Evolutionary conservation across 1,140 invertebrate species (phyloP), one percentile per base, ranked within the genome.

Genomic region (Atta colombica): DNA sequence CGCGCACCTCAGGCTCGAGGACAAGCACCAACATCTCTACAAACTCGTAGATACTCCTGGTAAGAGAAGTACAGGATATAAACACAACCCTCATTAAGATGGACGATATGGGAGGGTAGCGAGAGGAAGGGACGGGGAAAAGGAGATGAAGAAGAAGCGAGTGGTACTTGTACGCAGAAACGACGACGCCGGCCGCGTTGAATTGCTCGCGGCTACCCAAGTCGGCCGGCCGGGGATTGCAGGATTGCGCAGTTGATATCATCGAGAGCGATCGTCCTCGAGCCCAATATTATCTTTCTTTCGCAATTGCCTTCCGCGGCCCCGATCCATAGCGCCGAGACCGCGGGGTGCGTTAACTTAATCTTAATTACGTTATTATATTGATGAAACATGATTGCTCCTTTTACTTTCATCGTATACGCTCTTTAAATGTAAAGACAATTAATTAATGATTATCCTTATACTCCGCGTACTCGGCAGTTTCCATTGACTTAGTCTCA

Each of bases 1-100:
- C 92, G 92, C 93, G 94, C 94, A 95, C 94, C 94, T 95, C 94
- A 91, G 95, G 93, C 95, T 95, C 94, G 93, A 95, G 95, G 95
- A 95, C 94, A 95, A 95, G 95, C 94, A 93, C 90, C 86, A 86
- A 87, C 91, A 87, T 91, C 81, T 91, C 86, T 87, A 87, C 86
- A 84, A 72, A 77, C 88, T 90, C 80, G 90, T 81, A 71, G 89
- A 89, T 88, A 91, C 82, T 87, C 69, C 68, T 61, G 87, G 58
- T 72, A 86, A 90, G 86, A 91, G 35, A 39, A 89, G 78, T 69
- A 69, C 85, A 88, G 90, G 89, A 84, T 91, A 93, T 91, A 91
- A 93, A 93, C 89, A 90, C 88, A 91, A 93, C 88, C 88, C 92
- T 92, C 89, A 89, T 93, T 90, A 89, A 90, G 82, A 85, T 85